Evolutionary conservation across 2,113 vertebrate species (phyloP).

Genomic region (Pangasianodon gigas): DNA sequence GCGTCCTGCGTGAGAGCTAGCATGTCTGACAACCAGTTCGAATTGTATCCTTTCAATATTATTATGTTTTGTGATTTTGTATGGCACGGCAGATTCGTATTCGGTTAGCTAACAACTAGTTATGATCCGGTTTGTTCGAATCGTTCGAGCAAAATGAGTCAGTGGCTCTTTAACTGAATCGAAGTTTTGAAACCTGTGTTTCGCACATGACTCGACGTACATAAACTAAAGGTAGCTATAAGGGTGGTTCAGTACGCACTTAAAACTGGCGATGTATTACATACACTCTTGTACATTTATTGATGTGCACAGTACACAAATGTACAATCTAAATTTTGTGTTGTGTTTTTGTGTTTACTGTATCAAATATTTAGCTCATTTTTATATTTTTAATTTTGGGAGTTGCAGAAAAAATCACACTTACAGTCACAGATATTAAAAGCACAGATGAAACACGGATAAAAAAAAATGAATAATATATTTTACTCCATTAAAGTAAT

Average conservation of each 20-base stretch:
- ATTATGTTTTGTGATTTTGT: background rate
- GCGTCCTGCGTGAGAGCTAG: no score
- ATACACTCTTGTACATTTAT: background rate
- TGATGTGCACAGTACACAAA: background rate
- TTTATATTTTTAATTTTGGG: background rate
- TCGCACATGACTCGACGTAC: background rate
- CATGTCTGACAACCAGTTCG: background rate
- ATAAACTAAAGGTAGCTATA: background rate
- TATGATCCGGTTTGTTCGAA: background rate
- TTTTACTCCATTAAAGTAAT: no score
- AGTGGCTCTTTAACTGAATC: background rate
- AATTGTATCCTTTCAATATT: constrained; percentile 17
- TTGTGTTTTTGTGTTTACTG: background rate
- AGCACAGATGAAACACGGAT: no score
- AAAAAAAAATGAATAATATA: no score
- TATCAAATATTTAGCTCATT: background rate
- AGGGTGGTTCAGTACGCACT: background rate
- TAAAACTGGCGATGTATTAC: background rate
- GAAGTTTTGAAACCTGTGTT: background rate
- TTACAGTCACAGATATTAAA: no score
- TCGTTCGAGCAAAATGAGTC: background rate
- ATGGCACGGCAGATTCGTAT: background rate
- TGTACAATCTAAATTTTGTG: background rate
- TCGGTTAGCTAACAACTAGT: background rate
- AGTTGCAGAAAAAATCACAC: no score